Base-by-base conservation (phyloP, 1,140 invertebrate species). In the Drosophila erecta region DNA sequence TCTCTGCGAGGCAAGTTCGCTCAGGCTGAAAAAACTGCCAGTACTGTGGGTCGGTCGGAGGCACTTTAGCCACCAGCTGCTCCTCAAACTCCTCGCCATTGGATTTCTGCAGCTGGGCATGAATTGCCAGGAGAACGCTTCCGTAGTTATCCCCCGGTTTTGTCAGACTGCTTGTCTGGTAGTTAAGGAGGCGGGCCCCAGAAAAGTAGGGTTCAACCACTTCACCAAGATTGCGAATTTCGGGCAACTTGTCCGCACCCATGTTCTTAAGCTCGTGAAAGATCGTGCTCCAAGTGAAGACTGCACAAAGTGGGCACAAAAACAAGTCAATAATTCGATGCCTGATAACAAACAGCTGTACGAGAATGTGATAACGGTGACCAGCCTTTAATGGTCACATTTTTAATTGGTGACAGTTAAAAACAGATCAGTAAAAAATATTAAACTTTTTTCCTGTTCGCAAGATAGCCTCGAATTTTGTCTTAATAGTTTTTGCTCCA, bases 141-240 rank as follows among this genome's bases (percentile, higher is more conserved):
- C 94, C 94, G 57, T 94, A 95, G 87, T 95, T 95, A 66, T 95
- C 94, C 3, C 94, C 94, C 0, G 93, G 92, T 30, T 93, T 92
- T 0, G 94, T 94, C 17, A 95, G 56, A 14, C 64, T 84, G 14
- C 50, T 66, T 4, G 70, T 38, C 14, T 50, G 58, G 8, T 87
- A 90, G 2, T 53, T 56, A 5, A 53, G 4, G 0, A 92, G 58
- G 1, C 30, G 46, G 1, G 40, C 74, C 7, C 76, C 81, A 4
- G 51, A 33, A 24, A 92, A 15, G 24, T 67, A 51, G 4, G 81
- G 65, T 46, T 87, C 53, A 38, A 92, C 55, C 1, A 92, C 76
- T n/a, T 76, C 33, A 3, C 14, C 15, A 6, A 91, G 38, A 41
- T 67, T 24, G 0, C 43, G 24, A 40, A 91, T 90, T 51, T 51